Base-by-base conservation (phyloP, 2,797 vertebrate genomes). In the Liparis tanakae region DNA sequence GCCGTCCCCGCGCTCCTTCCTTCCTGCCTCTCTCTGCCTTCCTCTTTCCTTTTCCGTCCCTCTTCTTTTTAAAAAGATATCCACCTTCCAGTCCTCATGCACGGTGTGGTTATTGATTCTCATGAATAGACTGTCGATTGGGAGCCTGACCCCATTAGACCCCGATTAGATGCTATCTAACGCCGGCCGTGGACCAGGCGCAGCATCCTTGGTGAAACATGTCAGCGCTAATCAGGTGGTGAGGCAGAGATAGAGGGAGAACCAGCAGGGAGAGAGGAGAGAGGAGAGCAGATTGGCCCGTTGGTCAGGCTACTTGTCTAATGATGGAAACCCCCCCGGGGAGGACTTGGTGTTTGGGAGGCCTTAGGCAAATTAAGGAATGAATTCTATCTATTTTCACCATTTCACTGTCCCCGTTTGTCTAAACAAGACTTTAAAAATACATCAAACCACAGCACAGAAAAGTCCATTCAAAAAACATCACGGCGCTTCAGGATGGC, bases 71-170 rank as follows among this genome's bases (percentile, higher is more conserved):
- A 2, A 2, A 30, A 80, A 87, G 81, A 76, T 85, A 74, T 80
- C 59, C 20, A 61, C 73, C 70, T 83, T 70, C 61, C 85, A 68
- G 64, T 84, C 89, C 73, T 87, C 75, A 85, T 72, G 59, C 88
- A 86, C 85, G 80, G 70, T 85, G 77, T 84, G 82, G 87, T 87
- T 92, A 94, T 84, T 86, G 77, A 94, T 93, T 92, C 89, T 89
- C 84, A 92, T 91, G 89, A 92, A 90, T 87, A 90, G 88, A 90
- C 85, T 89, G 86, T 92, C 90, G 84, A 89, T 87, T 91, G 88
- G 89, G 87, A 90, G 87, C 89, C 79, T 86, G 87, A 92, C 90
- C 91, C 89, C 91, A 92, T 93, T 91, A 93, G 89, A 93, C 90
- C 89, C 51, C 74, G 55, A 39, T 77, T 79, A 79, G 76, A 88